A percentile compares a stretch with the other conserved stretches of the same genome.
phyloP scores from a whole-genome alignment of 2,113 vertebrate genomes.

The Phylloscopus whistleri region DNA sequence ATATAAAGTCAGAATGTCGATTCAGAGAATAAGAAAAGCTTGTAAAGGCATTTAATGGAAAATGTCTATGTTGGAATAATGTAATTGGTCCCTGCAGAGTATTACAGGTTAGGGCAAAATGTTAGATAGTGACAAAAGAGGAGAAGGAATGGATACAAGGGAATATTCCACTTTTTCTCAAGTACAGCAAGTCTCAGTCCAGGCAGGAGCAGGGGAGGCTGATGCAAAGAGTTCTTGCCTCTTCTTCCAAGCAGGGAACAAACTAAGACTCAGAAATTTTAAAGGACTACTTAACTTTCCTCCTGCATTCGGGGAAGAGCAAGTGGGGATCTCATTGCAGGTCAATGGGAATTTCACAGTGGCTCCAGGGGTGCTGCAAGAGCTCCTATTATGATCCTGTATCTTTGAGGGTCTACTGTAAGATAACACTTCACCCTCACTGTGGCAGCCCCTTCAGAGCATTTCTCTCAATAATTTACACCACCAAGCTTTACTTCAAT shows the following conservation, averaged over 20 bases:
- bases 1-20: neutral
- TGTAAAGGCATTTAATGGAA: constrained; percentile 56
- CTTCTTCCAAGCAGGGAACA: neutral
- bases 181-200: neutral
- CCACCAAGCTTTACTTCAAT: neutral
- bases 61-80: constrained; percentile 61
- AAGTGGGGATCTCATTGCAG: neutral
- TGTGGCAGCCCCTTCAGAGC: neutral
- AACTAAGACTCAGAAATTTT: neutral
- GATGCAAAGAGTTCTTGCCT: neutral
- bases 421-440: neutral
- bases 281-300: neutral
- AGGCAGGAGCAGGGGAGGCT: neutral
- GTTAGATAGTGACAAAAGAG: constrained; percentile 17
- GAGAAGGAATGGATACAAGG: neutral
- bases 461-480: neutral
- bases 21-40: constrained; percentile 29
- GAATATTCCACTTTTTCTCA: constrained; percentile 3
- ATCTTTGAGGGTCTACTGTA: neutral
- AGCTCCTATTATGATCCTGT: neutral
- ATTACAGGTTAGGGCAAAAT: constrained; percentile 34
- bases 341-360: neutral
- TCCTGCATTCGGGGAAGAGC: neutral
- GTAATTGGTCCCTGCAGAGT: constrained; percentile 65
- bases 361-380: neutral